Evolutionary conservation across 2,888 invertebrate genomes (phyloP), one percentile per base, ranked within the genome.

Genomic region (Strigamia maritima): DNA sequence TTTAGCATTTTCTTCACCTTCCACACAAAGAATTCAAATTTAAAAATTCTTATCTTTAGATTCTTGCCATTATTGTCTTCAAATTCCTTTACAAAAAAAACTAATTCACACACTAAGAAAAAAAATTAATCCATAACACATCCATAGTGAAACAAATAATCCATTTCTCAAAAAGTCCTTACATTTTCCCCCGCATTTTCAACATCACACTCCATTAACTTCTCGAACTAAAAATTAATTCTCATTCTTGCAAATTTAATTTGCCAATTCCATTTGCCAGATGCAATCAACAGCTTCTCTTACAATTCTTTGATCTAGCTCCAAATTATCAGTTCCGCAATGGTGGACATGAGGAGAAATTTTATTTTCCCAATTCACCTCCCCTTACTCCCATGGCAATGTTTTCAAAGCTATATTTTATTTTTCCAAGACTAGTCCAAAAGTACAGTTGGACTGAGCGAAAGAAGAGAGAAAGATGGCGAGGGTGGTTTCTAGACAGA

Each of bases 261-360:
- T 65, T 65, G 65, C 65, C 65, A 65, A 65, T 65, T 65, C 65
- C 65, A 65, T 65, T 65, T 65, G 65, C 65, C 28, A 24, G 26
- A 65, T 65, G 65, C 65, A 65, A 65, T 65, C 65, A 65, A 22
- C 26, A 26, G 28, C 65, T 26, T 65, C 65, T 60, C 65, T 65
- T 65, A 65, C 65, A 26, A 65, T 65, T 65, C 65, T 65, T 65
- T 65, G 65, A 65, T 65, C 65, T 65, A 8, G 65, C 65, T 65
- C 28, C 65, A 65, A 65, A 65, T 65, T 65, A 65, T 65, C 65
- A 65, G 65, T 65, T 65, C 65, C 65, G 65, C 65, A 65, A 65
- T 65, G 65, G 65, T 65, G 65, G 65, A 65, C 65, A 65, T 65
- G 65, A 65, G 65, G 26, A 65, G 65, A 65, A 65, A 65, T 65